Percentiles rank a stretch among this genome's conserved stretches.
phyloP scores from a whole-genome alignment of 2,113 vertebrate genomes.

The Pterocles gutturalis region DNA sequence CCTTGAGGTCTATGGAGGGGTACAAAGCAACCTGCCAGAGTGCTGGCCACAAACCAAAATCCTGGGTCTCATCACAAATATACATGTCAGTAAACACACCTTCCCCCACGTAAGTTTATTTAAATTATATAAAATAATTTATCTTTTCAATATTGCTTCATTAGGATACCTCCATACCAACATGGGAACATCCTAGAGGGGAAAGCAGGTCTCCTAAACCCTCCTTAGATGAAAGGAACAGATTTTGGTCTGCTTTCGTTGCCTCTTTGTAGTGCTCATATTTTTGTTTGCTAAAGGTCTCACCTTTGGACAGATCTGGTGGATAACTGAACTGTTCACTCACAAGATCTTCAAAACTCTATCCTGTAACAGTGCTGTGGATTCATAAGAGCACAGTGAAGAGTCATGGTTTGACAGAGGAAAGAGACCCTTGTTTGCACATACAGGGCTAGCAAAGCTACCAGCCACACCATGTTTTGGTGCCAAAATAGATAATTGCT shows the following conservation, averaged over 20 bases:
- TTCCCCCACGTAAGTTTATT: not conserved
- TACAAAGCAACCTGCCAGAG: not conserved
- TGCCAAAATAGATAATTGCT: not conserved
- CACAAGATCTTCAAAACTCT: not conserved
- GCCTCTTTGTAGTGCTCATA: rapidly evolving
- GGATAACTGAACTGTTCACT: not conserved
- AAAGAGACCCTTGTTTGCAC: not conserved
- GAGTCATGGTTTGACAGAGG: not conserved
- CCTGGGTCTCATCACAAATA: not conserved
- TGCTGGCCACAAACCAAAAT: not conserved
- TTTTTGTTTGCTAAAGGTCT: not conserved
- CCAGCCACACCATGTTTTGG: not conserved
- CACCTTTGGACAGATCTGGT: not conserved
- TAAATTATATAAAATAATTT: not conserved
- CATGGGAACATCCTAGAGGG: not conserved
- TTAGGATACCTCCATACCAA: not conserved
- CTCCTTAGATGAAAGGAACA: not conserved
- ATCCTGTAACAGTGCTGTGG: not conserved
- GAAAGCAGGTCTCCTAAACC: not conserved
- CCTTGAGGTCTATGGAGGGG: not conserved
- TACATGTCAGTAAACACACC: not conserved
- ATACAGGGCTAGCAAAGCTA: not conserved
- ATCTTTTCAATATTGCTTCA: not conserved
- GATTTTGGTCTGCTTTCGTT: not conserved
- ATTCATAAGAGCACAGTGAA: not conserved